phyloP scores from a whole-genome alignment of 2,888 invertebrate species.

The Pseudococcus viburni region DNA sequence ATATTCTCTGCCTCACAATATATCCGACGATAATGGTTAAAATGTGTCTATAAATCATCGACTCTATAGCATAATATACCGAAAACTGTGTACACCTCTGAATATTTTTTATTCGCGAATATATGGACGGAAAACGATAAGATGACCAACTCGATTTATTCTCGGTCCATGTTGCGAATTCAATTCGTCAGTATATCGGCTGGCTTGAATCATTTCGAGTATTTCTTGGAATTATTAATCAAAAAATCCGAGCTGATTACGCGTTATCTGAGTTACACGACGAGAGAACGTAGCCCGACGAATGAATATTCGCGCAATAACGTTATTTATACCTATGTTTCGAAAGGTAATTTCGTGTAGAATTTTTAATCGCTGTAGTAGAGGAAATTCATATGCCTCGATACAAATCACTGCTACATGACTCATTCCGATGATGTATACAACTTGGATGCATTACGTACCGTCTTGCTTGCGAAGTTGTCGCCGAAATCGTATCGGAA shows the following conservation, averaged over 20 bases:
- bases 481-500: neutral
- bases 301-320: neutral
- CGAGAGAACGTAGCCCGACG: neutral
- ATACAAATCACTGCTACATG: slow-evolving; percentile 19
- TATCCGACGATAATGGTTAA: neutral
- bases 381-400: neutral
- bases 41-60: slow-evolving; percentile 47
- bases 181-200: neutral
- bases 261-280: neutral
- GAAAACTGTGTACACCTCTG: slow-evolving; percentile 6
- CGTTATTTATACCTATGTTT: neutral
- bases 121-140: neutral
- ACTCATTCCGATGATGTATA: slow-evolving; percentile 56
- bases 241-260: slow-evolving; percentile 7
- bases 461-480: slow-evolving; percentile 3
- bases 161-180: neutral
- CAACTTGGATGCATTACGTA: slow-evolving; percentile 33
- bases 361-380: slow-evolving; percentile 20
- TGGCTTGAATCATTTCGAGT: slow-evolving; percentile 19
- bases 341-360: neutral
- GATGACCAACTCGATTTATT: neutral
- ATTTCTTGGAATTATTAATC: slow-evolving; percentile 16
- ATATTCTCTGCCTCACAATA: slow-evolving; percentile 16
- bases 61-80: slow-evolving; percentile 10
- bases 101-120: neutral